phyloP scores from a whole-genome alignment of 2,888 invertebrate species.

The Tanytarsus gracilentus region DNA sequence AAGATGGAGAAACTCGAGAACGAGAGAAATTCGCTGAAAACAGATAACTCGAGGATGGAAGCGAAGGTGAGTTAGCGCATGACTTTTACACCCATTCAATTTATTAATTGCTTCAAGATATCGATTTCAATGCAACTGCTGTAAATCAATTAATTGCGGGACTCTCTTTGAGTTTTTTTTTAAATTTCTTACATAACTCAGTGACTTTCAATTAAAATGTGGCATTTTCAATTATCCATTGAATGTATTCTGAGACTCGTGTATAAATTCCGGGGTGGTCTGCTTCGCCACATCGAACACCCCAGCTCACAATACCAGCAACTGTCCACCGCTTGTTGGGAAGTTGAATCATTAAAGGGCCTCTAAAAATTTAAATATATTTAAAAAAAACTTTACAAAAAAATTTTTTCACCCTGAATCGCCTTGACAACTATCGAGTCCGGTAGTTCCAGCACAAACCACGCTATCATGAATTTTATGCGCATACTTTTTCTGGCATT shows the following conservation, averaged over 20 bases:
- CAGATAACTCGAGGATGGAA: constrained; percentile 81
- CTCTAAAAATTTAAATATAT: constrained; percentile 41
- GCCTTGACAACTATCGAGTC: constrained; percentile 76
- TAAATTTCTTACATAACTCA: not conserved
- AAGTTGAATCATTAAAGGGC: constrained; percentile 67
- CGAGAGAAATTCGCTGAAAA: constrained; percentile 75
- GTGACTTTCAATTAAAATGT: constrained; percentile 29
- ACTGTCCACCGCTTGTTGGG: constrained; percentile 66
- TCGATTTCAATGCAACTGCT: constrained; percentile 7
- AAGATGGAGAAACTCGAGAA: constrained; percentile 82
- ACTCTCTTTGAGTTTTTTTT: not conserved
- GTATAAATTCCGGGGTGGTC: constrained; percentile 73
- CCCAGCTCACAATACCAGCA: constrained; percentile 80
- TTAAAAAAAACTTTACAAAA: not conserved
- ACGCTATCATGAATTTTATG: constrained; percentile 57
- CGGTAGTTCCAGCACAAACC: constrained; percentile 73
- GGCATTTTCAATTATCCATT: constrained; percentile 41
- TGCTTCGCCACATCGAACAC: constrained; percentile 66
- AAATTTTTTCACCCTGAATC: constrained; percentile 48
- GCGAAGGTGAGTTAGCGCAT: constrained; percentile 64
- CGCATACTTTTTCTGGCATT: constrained; percentile 54
- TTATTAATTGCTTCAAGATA: constrained; percentile 24
- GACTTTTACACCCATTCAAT: constrained; percentile 4
- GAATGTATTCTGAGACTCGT: constrained; percentile 53
- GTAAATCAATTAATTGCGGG: not conserved